Evolutionary conservation across 2,113 vertebrate species (phyloP).

Genomic region (Saguinus midas): DNA sequence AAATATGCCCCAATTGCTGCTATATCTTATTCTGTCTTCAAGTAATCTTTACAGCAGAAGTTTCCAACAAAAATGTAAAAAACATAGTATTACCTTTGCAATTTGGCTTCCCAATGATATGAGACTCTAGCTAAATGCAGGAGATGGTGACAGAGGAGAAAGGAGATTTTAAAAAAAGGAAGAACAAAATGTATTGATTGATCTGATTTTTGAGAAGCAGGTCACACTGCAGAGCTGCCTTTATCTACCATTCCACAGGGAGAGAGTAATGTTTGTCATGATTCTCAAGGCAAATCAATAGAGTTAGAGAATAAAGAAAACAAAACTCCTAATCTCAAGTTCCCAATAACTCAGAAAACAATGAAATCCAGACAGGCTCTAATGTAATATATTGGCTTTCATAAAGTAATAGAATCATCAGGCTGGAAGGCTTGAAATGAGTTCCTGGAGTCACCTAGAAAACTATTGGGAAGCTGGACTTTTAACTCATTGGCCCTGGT

Average conservation of each 20-base stretch:
- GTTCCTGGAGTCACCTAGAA: neutral
- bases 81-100: neutral
- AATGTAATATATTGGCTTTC: neutral
- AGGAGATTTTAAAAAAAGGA: neutral
- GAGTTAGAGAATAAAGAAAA: neutral
- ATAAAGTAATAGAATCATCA: neutral
- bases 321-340: constrained; percentile 22
- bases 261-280: neutral
- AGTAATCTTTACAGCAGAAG: neutral
- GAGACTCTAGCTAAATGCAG: neutral
- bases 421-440: neutral
- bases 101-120: neutral
- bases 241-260: neutral
- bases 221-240: neutral
- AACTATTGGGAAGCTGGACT: neutral
- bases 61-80: neutral
- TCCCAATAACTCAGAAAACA: neutral
- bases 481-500: neutral
- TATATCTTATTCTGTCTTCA: neutral
- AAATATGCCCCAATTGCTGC: neutral
- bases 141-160: neutral
- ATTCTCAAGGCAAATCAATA: constrained; percentile 42
- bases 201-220: constrained; percentile 1
- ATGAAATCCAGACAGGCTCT: neutral
- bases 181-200: constrained; percentile 2